Percentiles rank a stretch among this genome's conserved stretches.
phyloP scores from a whole-genome alignment of 2,888 invertebrate genomes.

The Acleris cristana region DNA sequence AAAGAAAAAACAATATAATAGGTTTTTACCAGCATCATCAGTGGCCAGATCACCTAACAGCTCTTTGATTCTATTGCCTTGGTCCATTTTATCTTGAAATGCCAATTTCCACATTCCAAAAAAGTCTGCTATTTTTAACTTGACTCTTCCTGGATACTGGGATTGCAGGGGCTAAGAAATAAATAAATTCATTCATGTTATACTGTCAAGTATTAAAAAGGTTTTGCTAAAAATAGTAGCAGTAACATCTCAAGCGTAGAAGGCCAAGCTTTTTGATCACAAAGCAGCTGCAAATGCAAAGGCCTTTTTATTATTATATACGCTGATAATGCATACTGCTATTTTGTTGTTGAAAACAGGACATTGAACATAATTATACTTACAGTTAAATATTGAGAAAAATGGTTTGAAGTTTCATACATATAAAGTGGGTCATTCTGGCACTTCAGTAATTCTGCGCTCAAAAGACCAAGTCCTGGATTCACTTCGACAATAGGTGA shows the following conservation, averaged over 20 bases:
- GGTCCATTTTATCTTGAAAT: constrained; percentile 84
- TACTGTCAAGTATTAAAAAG: no score
- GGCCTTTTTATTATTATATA: no score
- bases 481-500: constrained; percentile 86
- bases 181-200: not conserved
- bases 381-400: constrained; percentile 74
- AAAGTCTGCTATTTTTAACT: constrained; percentile 82
- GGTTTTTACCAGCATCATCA: constrained; percentile 69
- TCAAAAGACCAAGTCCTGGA: constrained; percentile 87
- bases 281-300: no score
- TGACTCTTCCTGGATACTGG: constrained; percentile 66
- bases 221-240: no score
- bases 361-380: constrained; percentile 43
- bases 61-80: constrained; percentile 78
- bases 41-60: constrained; percentile 80
- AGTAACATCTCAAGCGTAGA: no score
- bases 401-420: constrained; percentile 83
- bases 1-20: no score
- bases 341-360: constrained; percentile 2
- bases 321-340: not conserved
- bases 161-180: constrained; percentile 63
- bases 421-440: constrained; percentile 80
- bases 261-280: no score
- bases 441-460: constrained; percentile 81
- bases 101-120: constrained; percentile 82